Evolutionary conservation across 2,888 invertebrate genomes (phyloP).

Genomic region (Hydroisotoma schaefferi): DNA sequence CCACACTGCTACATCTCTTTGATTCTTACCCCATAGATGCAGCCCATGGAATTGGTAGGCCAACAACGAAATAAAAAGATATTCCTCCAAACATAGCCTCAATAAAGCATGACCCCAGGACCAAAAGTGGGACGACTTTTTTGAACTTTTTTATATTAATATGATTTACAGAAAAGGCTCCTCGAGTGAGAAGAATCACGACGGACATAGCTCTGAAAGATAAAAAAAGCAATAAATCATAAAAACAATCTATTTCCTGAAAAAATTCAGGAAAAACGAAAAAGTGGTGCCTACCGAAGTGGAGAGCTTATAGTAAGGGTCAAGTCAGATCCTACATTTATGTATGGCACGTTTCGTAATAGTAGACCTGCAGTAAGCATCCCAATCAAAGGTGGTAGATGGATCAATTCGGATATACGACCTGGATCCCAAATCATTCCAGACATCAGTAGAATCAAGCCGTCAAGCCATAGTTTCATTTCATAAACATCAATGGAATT

Average conservation of each 20-base stretch:
- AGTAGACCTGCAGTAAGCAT: conserved; percentile 42
- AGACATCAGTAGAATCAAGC: too few relatives aligned
- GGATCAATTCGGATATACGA: background rate
- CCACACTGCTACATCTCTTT: too few relatives aligned
- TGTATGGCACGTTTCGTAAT: conserved; percentile 39
- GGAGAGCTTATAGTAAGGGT: conserved; percentile 22
- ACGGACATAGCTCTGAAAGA: conserved; percentile 39
- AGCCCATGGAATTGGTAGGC: conserved; percentile 38
- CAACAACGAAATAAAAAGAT: conserved; percentile 33
- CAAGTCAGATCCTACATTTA: conserved; percentile 35
- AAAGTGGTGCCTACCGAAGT: conserved; percentile 27
- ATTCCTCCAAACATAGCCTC: conserved; percentile 36
- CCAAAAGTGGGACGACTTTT: conserved; percentile 35
- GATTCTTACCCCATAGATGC: conserved; percentile 37
- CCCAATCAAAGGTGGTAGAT: conserved; percentile 40
- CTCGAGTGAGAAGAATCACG: conserved; percentile 41
- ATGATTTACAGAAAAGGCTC: conserved; percentile 40
- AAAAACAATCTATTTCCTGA: background rate
- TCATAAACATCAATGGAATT: background rate
- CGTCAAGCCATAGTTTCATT: background rate
- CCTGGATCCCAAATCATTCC: background rate
- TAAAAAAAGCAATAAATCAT: background rate
- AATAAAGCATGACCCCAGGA: conserved; percentile 32
- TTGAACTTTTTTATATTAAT: conserved; percentile 34
- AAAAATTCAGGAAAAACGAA: background rate